phyloP scores from a whole-genome alignment of 2,113 vertebrate genomes.

The Archocentrus centrarchus region DNA sequence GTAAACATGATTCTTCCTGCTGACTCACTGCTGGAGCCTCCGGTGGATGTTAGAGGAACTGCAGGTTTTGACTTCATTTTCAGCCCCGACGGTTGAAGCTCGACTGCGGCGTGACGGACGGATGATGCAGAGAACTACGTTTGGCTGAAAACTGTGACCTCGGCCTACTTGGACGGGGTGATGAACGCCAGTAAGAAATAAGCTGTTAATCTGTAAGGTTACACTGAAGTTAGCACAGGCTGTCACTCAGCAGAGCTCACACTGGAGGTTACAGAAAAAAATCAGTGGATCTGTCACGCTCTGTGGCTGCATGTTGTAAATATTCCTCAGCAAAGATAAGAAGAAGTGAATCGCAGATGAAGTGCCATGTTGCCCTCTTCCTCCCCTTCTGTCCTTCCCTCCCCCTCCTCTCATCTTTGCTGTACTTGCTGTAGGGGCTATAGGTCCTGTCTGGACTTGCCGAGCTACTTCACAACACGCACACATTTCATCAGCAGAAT shows the following conservation, averaged over 20 bases:
- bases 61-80: no score
- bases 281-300: background rate
- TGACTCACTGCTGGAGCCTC: background rate
- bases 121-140: background rate
- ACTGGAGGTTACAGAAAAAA: background rate
- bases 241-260: background rate
- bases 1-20: no score
- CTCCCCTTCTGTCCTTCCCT: background rate
- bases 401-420: slow-evolving; percentile 13
- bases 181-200: background rate
- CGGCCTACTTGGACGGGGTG: background rate
- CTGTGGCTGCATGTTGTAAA: background rate
- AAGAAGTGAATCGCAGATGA: background rate
- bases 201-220: background rate
- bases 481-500: slow-evolving; percentile 7
- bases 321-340: slow-evolving; percentile 2
- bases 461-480: background rate
- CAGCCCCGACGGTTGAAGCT: no score
- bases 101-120: no score
- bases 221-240: background rate
- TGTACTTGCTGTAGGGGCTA: slow-evolving; percentile 32
- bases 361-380: background rate
- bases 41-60: background rate
- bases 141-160: background rate
- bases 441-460: slow-evolving; percentile 52